phyloP scores from a whole-genome alignment of 2,888 invertebrate species.

The Habroteleia sp. region DNA sequence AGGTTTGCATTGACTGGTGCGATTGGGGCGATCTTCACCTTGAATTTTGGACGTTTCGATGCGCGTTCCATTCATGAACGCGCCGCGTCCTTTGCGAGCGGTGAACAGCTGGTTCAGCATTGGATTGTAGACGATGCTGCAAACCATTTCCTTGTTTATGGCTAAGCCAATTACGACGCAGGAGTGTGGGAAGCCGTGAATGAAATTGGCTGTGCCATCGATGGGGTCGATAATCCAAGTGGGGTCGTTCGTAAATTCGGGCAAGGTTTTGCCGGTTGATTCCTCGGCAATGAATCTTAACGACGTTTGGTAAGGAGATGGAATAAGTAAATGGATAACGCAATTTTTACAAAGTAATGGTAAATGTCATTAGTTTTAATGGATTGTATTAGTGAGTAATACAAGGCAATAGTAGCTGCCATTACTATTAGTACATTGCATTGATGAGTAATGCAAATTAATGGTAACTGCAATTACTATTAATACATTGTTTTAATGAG shows the following conservation, averaged over 20 bases:
- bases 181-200: constrained; percentile 86
- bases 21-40: constrained; percentile 81
- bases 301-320: too few relatives aligned
- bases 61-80: constrained; percentile 87
- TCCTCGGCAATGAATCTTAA: constrained; percentile 92
- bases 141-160: constrained; percentile 83
- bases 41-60: constrained; percentile 83
- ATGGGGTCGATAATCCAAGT: constrained; percentile 95
- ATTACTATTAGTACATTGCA: too few relatives aligned
- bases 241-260: constrained; percentile 87
- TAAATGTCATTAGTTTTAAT: too few relatives aligned
- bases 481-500: too few relatives aligned
- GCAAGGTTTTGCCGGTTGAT: constrained; percentile 82
- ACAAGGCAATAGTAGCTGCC: too few relatives aligned
- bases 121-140: constrained; percentile 91
- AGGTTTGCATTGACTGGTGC: too few relatives aligned
- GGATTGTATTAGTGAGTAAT: too few relatives aligned
- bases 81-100: constrained; percentile 87
- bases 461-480: too few relatives aligned
- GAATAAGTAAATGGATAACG: too few relatives aligned
- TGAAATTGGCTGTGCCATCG: constrained; percentile 95
- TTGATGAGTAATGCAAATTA: too few relatives aligned
- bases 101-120: constrained; percentile 87
- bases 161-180: constrained; percentile 87
- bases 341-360: too few relatives aligned